A percentile compares a stretch with the other conserved stretches of the same genome.
Evolutionary conservation across 1,140 invertebrate genomes (phyloP).

Genomic region (Kradibia gibbosae): DNA sequence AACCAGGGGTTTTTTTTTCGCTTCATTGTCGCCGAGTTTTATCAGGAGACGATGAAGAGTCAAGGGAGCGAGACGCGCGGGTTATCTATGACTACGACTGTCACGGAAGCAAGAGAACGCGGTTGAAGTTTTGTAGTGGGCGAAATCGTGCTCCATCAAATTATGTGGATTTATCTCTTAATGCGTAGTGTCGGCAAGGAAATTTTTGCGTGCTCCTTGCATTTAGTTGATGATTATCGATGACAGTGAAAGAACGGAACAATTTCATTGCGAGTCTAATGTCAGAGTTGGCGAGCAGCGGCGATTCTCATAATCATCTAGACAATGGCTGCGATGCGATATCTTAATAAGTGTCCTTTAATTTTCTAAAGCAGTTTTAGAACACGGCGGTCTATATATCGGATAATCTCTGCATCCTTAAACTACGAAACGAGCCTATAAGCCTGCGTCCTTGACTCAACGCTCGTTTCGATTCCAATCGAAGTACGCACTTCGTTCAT

Average conservation of each 20-base stretch:
- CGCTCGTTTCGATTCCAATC: neutral
- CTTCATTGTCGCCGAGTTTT: neutral
- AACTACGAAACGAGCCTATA: too few species aligned
- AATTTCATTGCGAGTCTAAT: neutral
- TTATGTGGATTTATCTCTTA: conserved; percentile 45
- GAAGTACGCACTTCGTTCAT: too few species aligned
- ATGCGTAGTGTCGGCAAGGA: neutral
- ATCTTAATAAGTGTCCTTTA: conserved; percentile 29
- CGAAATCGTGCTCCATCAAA: conserved; percentile 46
- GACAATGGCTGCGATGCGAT: conserved; percentile 8
- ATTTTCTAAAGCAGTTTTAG: conserved; percentile 25
- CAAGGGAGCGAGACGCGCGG: neutral
- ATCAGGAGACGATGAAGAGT: neutral
- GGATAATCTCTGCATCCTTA: neutral
- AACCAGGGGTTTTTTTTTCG: conserved; percentile 21
- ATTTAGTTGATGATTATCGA: conserved; percentile 29
- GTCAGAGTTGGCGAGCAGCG: neutral
- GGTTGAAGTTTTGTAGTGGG: conserved; percentile 39
- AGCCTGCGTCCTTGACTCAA: neutral
- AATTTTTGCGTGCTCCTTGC: conserved; percentile 22
- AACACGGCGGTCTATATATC: neutral
- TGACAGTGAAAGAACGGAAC: neutral
- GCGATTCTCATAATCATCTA: conserved; percentile 13
- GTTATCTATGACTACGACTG: neutral
- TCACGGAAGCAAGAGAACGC: conserved; percentile 30